These are phyloP conservation scores for Plutomurus gul DNA, from an alignment of 1,140 invertebrate species.

Conservation along the genomic window DNA sequence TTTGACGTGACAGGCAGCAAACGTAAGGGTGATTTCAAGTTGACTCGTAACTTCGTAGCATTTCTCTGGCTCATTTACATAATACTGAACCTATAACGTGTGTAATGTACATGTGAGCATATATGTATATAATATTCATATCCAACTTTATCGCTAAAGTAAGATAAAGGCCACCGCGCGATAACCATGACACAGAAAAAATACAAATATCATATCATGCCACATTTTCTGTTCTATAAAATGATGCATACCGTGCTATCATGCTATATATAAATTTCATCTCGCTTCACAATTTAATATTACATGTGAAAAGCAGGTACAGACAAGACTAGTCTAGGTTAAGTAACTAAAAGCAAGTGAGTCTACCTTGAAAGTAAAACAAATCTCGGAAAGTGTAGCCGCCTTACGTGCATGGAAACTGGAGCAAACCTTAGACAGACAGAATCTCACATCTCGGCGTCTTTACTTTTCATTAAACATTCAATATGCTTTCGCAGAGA, in stretches of 20 bases:
- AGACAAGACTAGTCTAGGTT: not conserved
- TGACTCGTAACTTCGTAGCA: not conserved
- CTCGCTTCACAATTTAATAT: not conserved
- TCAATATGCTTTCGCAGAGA: no score
- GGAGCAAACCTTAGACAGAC: no score
- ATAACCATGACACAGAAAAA: not conserved
- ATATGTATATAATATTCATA: no score
- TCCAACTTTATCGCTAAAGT: no score
- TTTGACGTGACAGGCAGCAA: not conserved
- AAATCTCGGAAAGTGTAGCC: no score
- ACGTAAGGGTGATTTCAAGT: not conserved
- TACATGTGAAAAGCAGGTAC: not conserved
- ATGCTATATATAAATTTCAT: not conserved
- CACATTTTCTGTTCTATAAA: not conserved
- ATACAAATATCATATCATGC: not conserved
- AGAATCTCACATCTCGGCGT: no score
- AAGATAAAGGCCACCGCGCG: not conserved
- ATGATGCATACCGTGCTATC: not conserved
- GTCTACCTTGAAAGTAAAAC: not conserved
- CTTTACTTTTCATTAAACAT: no score
- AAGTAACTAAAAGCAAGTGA: not conserved
- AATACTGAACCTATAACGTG: no score
- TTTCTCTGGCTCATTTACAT: not conserved
- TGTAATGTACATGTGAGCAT: no score
- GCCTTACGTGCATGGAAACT: no score